Evolutionary conservation across 2,797 vertebrate genomes (phyloP).

Genomic region (Danio albolineatus): DNA sequence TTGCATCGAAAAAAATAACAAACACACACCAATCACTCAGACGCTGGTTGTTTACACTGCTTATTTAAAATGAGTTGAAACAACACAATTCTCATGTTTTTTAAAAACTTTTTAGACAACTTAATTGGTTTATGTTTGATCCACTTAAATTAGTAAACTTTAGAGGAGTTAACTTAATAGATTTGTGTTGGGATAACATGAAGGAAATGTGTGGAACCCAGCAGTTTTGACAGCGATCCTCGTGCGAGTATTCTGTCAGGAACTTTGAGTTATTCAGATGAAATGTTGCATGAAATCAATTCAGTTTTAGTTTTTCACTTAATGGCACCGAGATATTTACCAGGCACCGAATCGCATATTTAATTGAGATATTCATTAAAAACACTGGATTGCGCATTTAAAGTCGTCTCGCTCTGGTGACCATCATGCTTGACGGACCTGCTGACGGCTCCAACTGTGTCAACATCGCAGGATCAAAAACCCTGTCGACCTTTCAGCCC

Average conservation of each 20-base stretch:
- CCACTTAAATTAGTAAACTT: no score
- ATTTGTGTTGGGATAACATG: no score
- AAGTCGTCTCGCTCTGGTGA: constrained; percentile 20
- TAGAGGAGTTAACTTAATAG: no score
- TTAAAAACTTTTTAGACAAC: no score
- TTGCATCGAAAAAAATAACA: no score
- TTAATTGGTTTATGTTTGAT: no score
- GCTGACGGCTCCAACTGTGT: constrained; percentile 28
- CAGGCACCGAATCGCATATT: neutral
- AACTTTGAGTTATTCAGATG: neutral
- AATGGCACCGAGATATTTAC: neutral
- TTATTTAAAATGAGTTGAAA: no score
- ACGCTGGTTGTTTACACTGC: no score
- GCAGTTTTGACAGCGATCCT: no score
- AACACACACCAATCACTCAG: no score
- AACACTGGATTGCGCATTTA: neutral
- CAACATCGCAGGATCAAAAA: constrained; percentile 16
- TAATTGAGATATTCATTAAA: neutral
- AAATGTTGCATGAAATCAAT: neutral
- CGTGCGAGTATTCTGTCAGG: neutral
- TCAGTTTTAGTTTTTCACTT: neutral
- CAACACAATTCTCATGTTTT: no score
- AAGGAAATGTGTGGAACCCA: no score
- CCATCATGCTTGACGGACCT: neutral
- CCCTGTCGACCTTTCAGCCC: constrained; percentile 14